phyloP scores from a whole-genome alignment of 2,113 vertebrate genomes.

The Charadrius vociferus region DNA sequence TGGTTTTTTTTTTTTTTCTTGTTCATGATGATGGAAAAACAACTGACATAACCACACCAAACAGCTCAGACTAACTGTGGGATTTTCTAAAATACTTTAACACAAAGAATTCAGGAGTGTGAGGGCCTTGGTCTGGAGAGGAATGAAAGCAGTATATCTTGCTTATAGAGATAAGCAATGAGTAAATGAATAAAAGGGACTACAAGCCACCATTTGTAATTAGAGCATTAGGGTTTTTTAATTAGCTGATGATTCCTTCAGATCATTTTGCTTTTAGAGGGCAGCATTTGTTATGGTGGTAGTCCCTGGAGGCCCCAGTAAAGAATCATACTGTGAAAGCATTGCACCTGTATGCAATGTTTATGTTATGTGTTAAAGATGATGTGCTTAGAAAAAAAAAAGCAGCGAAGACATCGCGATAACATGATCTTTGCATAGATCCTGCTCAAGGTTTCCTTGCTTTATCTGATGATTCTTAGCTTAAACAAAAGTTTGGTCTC shows the following conservation, averaged over 20 bases:
- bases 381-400: background rate
- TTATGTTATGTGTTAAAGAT: background rate
- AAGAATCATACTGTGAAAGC: background rate
- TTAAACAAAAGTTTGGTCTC: background rate
- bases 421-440: background rate
- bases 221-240: background rate
- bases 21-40: background rate
- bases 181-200: background rate
- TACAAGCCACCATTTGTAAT: background rate
- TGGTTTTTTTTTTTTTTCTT: background rate
- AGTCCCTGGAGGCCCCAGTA: background rate
- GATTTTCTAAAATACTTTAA: background rate
- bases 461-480: background rate
- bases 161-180: background rate
- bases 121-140: background rate
- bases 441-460: background rate
- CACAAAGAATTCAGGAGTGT: background rate
- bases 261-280: background rate
- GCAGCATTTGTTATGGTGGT: background rate
- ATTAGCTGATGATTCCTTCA: background rate
- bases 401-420: fast-evolving
- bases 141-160: background rate
- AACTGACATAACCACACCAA: background rate
- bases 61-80: background rate
- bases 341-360: background rate